Conservation (phyloP, 2,113 vertebrate genomes). For the pig (Sus scrofa) region T2T-Sscrofa CM000830.6:123164501-123165000, state of each 20-base stretch:
- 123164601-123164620: too few species aligned
- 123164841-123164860: neutral
- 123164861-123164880: neutral
- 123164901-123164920: neutral
- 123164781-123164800: neutral
- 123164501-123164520: neutral
- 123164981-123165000: neutral
- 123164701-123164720: neutral
- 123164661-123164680: neutral
- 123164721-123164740: neutral
- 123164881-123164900: neutral
- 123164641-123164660: neutral
- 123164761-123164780: neutral
- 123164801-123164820: slow-evolving; percentile 13
- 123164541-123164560: too few species aligned
- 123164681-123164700: neutral
- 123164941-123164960: slow-evolving; percentile 12
- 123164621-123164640: neutral
- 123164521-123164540: too few species aligned
- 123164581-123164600: too few species aligned
- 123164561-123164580: too few species aligned
- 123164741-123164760: neutral
- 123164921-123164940: neutral
- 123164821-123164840: neutral
- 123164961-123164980: slow-evolving; percentile 2